phyloP scores from a whole-genome alignment of 2,797 vertebrate genomes.

The Kryptolebias ocellatus region DNA sequence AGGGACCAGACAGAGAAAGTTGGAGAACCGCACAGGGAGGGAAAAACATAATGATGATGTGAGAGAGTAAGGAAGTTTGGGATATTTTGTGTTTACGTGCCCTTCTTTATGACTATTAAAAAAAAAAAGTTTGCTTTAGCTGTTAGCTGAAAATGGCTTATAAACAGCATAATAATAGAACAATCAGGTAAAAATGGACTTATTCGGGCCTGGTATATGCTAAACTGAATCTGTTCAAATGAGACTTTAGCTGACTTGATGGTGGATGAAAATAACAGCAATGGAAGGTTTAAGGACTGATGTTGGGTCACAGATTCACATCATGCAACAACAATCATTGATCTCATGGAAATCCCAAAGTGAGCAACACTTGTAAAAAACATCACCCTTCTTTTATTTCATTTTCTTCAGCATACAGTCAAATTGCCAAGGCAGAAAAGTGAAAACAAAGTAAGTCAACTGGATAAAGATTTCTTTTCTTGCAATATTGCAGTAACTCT shows the following conservation, averaged over 20 bases:
- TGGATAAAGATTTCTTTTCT: neutral
- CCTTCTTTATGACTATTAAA: too few species aligned
- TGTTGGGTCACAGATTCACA: neutral
- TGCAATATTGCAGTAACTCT: neutral
- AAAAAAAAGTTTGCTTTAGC: too few species aligned
- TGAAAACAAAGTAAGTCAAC: neutral
- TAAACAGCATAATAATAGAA: too few species aligned
- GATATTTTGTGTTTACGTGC: too few species aligned
- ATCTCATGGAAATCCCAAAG: neutral
- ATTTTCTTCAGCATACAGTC: neutral
- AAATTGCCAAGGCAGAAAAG: neutral
- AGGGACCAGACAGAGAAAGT: constrained; percentile 13
- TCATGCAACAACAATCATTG: neutral
- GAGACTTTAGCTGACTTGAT: neutral
- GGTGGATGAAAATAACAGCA: neutral
- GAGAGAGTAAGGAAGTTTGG: neutral
- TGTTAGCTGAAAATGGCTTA: too few species aligned
- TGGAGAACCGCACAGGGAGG: neutral
- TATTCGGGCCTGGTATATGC: neutral
- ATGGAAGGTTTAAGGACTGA: neutral
- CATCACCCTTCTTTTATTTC: neutral
- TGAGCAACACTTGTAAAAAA: neutral
- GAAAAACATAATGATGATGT: neutral
- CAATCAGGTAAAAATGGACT: neutral
- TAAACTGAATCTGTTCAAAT: neutral